Evolutionary conservation across 2,113 vertebrate genomes (phyloP).

Genomic region (Colinus virginianus): DNA sequence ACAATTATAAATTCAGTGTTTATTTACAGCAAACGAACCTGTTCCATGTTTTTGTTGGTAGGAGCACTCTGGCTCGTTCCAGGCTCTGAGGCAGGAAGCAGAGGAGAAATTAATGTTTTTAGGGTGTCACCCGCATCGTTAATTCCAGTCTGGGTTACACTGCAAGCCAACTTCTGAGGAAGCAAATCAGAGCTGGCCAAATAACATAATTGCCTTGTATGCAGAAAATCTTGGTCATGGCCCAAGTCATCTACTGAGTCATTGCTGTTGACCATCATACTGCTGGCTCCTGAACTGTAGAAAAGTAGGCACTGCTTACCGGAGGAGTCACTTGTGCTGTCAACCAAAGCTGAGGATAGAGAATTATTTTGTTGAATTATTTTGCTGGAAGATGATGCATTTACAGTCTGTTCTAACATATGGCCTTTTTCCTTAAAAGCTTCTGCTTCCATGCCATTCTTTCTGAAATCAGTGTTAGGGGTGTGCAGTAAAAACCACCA

Average conservation of each 20-base stretch:
- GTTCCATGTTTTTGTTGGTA: not conserved
- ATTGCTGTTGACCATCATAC: not conserved
- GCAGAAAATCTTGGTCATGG: not conserved
- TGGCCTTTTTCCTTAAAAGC: not conserved
- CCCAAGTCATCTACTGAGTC: not conserved
- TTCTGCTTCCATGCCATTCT: not conserved
- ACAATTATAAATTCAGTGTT: not conserved
- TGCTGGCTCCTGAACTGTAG: not conserved
- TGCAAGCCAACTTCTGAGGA: not conserved
- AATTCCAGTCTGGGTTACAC: not conserved
- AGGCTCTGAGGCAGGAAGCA: not conserved
- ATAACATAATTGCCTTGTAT: not conserved
- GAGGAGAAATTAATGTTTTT: not conserved
- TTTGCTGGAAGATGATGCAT: not conserved
- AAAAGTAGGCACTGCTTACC: not conserved
- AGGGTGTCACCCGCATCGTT: not conserved
- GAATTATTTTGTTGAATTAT: not conserved
- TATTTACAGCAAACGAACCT: conserved; percentile 22
- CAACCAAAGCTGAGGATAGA: not conserved
- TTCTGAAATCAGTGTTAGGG: not conserved
- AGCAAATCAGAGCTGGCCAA: not conserved
- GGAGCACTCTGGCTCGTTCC: not conserved
- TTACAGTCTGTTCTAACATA: not conserved
- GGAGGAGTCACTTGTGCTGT: not conserved
- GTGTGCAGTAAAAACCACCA: not conserved